Percentiles rank a stretch among this genome's conserved stretches.
Conservation (phyloP, 1,140 invertebrate species). For the Adelges cooleyi region DNA sequence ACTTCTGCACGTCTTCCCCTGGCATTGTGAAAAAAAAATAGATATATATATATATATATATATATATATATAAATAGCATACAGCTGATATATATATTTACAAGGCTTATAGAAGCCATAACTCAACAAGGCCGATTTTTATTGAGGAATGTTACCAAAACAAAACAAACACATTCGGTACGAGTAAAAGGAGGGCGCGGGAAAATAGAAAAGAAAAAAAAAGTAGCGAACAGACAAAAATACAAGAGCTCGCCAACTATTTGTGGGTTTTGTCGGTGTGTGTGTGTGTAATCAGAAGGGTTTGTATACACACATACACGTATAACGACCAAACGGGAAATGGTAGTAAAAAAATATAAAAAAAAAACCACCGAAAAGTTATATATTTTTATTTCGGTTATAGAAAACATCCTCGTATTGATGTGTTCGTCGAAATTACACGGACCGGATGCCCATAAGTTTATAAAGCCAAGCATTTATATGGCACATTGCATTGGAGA, state of each 20-base stretch:
- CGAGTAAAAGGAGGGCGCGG: background rate
- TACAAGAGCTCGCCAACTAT: background rate
- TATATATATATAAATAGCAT: too few species aligned
- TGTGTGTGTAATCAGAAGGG: background rate
- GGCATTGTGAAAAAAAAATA: background rate
- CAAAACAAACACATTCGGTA: slow-evolving; percentile 9
- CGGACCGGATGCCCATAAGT: too few species aligned
- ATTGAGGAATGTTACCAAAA: slow-evolving; percentile 21
- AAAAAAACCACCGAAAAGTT: too few species aligned
- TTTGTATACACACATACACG: background rate
- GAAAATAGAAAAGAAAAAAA: background rate
- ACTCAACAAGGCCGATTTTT: slow-evolving; percentile 17
- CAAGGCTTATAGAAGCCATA: too few species aligned
- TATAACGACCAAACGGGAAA: background rate
- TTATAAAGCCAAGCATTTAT: too few species aligned
- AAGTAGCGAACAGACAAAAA: background rate
- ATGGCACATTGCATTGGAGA: too few species aligned
- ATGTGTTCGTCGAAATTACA: too few species aligned
- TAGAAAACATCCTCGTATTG: background rate
- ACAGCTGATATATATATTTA: too few species aligned
- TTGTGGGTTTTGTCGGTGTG: background rate
- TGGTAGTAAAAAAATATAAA: background rate
- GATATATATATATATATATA: too few species aligned
- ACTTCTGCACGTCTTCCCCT: background rate
- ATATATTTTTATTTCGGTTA: slow-evolving; percentile 13